Evolutionary conservation across 2,888 invertebrate species (phyloP).

Genomic region (Amiota mariae): DNA sequence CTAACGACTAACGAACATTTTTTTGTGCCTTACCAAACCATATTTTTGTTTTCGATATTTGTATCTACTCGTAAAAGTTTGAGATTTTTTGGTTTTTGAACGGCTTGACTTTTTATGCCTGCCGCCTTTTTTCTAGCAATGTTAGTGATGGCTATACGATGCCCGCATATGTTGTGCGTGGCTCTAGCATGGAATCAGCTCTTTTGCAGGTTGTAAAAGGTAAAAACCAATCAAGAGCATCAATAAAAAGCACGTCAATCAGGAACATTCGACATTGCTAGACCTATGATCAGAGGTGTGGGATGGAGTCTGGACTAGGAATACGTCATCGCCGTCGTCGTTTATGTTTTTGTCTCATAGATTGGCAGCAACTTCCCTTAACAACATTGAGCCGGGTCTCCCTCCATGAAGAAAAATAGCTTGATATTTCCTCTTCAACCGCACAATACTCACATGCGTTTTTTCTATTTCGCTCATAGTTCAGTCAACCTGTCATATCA

Average conservation of each 20-base stretch:
- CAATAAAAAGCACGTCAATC: constrained; percentile 74
- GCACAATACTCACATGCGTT: background rate
- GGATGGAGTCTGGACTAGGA: background rate
- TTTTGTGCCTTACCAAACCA: too few relatives aligned
- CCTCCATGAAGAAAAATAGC: background rate
- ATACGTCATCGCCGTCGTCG: too few relatives aligned
- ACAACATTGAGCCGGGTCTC: background rate
- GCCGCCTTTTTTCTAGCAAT: constrained; percentile 15
- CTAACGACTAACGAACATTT: constrained; percentile 57
- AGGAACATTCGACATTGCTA: constrained; percentile 43
- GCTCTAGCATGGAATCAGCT: constrained; percentile 5
- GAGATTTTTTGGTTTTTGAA: background rate
- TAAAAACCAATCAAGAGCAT: constrained; percentile 74
- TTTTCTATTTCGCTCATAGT: constrained; percentile 39
- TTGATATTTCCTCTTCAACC: background rate
- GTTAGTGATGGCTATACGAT: background rate
- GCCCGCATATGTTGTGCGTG: constrained; percentile 24
- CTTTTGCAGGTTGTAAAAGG: constrained; percentile 51
- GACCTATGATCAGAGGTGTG: background rate
- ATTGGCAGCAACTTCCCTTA: background rate
- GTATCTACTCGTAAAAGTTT: too few relatives aligned
- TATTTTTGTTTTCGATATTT: too few relatives aligned
- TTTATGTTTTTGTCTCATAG: background rate
- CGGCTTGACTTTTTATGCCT: constrained; percentile 16
- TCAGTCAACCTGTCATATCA: constrained; percentile 66